These are phyloP conservation scores for Chaetodon trifascialis DNA, from an alignment of 2,113 vertebrate species.

Conservation along the genomic window DNA sequence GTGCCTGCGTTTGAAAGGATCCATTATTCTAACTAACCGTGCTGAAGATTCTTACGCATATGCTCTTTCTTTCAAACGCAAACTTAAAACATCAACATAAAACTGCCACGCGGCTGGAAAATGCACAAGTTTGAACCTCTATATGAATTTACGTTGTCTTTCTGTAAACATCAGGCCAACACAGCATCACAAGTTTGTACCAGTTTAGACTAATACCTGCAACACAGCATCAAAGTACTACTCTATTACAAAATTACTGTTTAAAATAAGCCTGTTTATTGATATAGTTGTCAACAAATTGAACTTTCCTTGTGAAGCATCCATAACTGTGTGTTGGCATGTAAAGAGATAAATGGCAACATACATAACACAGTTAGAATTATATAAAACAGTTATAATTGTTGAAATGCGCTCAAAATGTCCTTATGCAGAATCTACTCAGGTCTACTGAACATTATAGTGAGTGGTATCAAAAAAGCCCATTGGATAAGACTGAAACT, in stretches of 20 bases:
- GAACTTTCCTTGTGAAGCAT: neutral
- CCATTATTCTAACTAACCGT: constrained; percentile 61
- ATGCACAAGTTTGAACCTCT: neutral
- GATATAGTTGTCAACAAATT: neutral
- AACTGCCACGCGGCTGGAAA: constrained; percentile 25
- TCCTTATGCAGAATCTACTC: neutral
- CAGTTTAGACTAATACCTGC: neutral
- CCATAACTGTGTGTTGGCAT: neutral
- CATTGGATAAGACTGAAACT: neutral
- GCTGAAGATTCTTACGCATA: constrained; percentile 43
- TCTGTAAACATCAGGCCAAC: constrained; percentile 3
- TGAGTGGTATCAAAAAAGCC: no score
- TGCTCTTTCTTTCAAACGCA: constrained; percentile 27
- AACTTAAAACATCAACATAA: constrained; percentile 49
- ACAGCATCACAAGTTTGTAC: neutral
- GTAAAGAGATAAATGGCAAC: neutral
- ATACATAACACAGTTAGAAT: neutral
- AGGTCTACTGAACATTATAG: no score
- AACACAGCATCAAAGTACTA: neutral
- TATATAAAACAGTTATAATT: neutral
- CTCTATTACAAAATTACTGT: neutral
- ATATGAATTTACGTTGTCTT: neutral
- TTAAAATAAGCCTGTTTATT: neutral
- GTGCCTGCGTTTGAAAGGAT: constrained; percentile 69
- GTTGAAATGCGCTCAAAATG: neutral